Percentiles rank a stretch among this genome's conserved stretches.
These are phyloP conservation scores for Macrosoma leucophasiata DNA, from an alignment of 2,888 invertebrate genomes.

Conservation along the genomic window DNA sequence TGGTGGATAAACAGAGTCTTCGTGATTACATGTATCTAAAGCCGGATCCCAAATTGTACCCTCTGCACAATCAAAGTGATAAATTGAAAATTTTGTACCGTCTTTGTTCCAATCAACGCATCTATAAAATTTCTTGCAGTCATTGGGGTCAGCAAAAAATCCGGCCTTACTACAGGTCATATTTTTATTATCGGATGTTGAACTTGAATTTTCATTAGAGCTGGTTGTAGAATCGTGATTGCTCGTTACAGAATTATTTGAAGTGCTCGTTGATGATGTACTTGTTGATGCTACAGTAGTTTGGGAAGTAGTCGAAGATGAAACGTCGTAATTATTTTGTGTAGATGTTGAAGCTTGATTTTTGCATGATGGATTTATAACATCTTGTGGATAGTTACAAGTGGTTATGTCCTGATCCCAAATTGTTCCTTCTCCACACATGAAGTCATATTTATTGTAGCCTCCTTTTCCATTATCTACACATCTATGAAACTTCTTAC, in stretches of 20 bases:
- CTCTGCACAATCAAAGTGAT: constrained; percentile 79
- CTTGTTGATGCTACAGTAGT: constrained; percentile 19
- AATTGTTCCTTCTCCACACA: constrained; percentile 84
- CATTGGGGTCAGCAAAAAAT: constrained; percentile 75
- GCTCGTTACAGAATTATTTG: constrained; percentile 18
- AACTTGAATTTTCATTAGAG: constrained; percentile 37
- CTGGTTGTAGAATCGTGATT: constrained; percentile 27
- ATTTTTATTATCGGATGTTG: constrained; percentile 40
- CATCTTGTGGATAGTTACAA: constrained; percentile 65
- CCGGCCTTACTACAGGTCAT: constrained; percentile 75
- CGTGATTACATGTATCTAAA: constrained; percentile 80
- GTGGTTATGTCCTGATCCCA: constrained; percentile 82
- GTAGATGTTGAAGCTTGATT: constrained; percentile 14
- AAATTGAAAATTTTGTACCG: constrained; percentile 75
- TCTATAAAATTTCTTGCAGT: constrained; percentile 80
- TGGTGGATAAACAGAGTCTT: constrained; percentile 78
- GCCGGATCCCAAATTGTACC: constrained; percentile 84
- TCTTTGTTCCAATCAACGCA: constrained; percentile 78
- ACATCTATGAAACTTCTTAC: constrained; percentile 86
- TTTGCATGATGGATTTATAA: constrained; percentile 50
- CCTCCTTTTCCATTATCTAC: constrained; percentile 77
- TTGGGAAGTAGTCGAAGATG: constrained; percentile 23
- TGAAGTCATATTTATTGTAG: constrained; percentile 81
- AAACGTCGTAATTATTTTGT: constrained; percentile 17
- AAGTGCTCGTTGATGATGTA: constrained; percentile 23